Evolutionary conservation across 2,888 invertebrate species (phyloP).

Genomic region (Therioaphis trifolii): DNA sequence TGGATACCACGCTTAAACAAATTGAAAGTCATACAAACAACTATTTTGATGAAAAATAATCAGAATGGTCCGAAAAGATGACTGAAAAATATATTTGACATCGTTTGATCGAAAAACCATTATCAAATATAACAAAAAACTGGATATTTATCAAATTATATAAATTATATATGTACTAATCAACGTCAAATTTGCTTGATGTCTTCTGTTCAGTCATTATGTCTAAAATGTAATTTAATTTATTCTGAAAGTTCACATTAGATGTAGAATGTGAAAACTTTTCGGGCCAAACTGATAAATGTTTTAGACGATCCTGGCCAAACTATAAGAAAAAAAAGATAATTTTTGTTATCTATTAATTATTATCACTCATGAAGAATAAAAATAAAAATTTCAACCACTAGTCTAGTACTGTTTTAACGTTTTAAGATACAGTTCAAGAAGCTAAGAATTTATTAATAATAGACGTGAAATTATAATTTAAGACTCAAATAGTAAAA

Average conservation of each 20-base stretch:
- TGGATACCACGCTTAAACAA: constrained; percentile 18
- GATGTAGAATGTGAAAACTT: constrained; percentile 8
- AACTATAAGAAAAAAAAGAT: background rate
- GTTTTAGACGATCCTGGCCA: constrained; percentile 35
- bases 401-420: background rate
- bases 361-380: no score
- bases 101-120: background rate
- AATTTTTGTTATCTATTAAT: no score
- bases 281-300: constrained; percentile 42
- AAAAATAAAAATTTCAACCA: no score
- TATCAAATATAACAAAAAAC: background rate
- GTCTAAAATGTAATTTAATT: background rate
- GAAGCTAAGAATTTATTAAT: background rate
- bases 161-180: constrained; percentile 5
- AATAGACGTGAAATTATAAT: background rate
- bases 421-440: background rate
- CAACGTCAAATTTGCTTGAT: background rate
- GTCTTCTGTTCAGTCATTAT: background rate
- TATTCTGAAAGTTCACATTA: background rate
- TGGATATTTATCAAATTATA: constrained; percentile 1
- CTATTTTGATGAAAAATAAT: constrained; percentile 36
- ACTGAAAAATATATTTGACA: background rate
- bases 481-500: background rate
- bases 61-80: constrained; percentile 46
- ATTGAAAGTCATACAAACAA: constrained; percentile 33